Conservation (phyloP, 2,888 invertebrate genomes). For the Schizotus pectinicornis region DNA sequence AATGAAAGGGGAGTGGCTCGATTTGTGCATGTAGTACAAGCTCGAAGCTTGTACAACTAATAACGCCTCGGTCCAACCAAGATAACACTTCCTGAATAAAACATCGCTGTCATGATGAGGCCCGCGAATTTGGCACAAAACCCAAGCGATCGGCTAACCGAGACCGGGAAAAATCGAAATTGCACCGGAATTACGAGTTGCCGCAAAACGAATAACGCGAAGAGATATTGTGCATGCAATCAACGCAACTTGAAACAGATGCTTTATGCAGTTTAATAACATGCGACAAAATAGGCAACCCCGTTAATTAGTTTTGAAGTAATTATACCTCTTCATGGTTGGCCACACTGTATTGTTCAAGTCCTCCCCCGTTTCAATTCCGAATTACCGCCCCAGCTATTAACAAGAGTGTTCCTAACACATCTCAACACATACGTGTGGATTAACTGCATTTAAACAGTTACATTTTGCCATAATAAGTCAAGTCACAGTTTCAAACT, state of each 20-base stretch:
- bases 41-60: neutral
- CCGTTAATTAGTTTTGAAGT: constrained; percentile 55
- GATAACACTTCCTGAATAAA: no score
- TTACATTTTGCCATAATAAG: no score
- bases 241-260: neutral
- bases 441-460: no score
- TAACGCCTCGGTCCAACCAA: no score
- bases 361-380: constrained; percentile 47
- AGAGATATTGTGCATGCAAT: neutral
- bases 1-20: constrained; percentile 1
- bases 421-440: constrained; percentile 6
- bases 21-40: constrained; percentile 2
- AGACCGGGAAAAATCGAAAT: no score
- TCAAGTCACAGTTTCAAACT: no score
- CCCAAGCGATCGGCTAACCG: no score
- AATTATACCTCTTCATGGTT: constrained; percentile 53
- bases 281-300: constrained; percentile 27
- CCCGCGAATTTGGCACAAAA: no score
- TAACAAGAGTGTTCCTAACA: constrained; percentile 27
- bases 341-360: constrained; percentile 49
- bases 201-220: no score
- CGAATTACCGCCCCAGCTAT: constrained; percentile 40
- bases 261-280: constrained; percentile 24
- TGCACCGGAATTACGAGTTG: no score
- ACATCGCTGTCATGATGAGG: no score